Conservation (phyloP, 2,113 vertebrate genomes). For the Coryphaenoides rupestris region DNA sequence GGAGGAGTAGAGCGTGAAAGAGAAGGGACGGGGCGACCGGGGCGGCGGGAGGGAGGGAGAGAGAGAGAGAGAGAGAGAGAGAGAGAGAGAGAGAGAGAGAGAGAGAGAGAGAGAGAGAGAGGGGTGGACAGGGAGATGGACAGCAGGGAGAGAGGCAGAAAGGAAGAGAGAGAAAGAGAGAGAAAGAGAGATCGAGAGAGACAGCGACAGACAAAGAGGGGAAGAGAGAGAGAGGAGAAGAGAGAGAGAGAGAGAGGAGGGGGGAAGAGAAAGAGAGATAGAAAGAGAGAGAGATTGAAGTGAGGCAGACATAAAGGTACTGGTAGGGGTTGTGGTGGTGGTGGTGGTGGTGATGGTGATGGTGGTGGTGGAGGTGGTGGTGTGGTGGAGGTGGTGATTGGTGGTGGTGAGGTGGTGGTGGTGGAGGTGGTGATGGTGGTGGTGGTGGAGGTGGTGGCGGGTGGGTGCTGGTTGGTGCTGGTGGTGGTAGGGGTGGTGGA, state of each 20-base stretch:
- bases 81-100: conserved; percentile 7
- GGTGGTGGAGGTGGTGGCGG: too few relatives aligned
- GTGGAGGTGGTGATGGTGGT: conserved; percentile 38
- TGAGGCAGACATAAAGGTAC: too few relatives aligned
- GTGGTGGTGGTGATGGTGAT: too few relatives aligned
- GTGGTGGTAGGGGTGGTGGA: conserved; percentile 30
- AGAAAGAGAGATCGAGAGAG: too few relatives aligned
- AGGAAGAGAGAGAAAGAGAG: neutral
- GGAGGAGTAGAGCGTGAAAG: conserved; percentile 49
- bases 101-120: conserved; percentile 1
- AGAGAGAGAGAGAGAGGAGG: conserved; percentile 2
- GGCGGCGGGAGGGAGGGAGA: neutral
- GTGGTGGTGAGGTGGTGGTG: conserved; percentile 13
- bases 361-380: conserved; percentile 23
- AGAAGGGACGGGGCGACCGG: conserved; percentile 9
- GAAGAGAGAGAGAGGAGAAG: neutral
- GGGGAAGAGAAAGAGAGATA: conserved; percentile 5
- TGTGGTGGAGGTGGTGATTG: conserved; percentile 5
- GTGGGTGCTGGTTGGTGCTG: too few relatives aligned
- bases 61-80: neutral
- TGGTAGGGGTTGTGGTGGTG: too few relatives aligned
- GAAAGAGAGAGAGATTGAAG: neutral
- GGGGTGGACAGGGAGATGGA: too few relatives aligned
- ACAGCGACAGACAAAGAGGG: conserved; percentile 2
- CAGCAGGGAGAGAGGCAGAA: neutral